phyloP scores from a whole-genome alignment of 2,113 vertebrate species.

The pig (Sus scrofa) region DNA sequence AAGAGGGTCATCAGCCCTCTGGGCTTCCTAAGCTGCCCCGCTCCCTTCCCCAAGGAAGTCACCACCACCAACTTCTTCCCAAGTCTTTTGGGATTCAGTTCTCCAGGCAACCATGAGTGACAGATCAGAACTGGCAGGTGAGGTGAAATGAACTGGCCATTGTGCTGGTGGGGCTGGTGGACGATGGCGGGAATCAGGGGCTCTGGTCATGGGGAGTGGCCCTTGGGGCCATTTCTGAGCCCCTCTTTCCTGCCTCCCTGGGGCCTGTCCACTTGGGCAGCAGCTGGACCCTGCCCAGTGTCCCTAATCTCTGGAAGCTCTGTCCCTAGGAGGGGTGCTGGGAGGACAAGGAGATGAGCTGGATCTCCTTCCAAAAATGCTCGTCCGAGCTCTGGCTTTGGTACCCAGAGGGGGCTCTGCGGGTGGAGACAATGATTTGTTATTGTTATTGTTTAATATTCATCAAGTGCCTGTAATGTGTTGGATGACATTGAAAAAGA shows the following conservation, averaged over 20 bases:
- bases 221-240: fast-evolving
- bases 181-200: not conserved
- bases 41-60: not conserved
- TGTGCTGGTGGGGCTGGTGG: fast-evolving
- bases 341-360: not conserved
- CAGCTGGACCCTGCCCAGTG: not conserved
- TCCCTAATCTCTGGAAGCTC: not conserved
- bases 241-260: not conserved
- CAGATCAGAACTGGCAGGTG: not conserved
- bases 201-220: not conserved
- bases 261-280: not conserved
- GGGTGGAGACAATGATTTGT: conserved; percentile 37
- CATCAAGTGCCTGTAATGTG: conserved; percentile 50
- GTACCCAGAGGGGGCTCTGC: not conserved
- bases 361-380: not conserved
- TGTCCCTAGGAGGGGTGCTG: too few species aligned
- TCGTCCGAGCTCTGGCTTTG: not conserved
- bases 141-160: not conserved
- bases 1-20: not conserved
- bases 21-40: not conserved
- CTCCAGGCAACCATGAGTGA: not conserved
- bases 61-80: not conserved
- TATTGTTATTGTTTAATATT: conserved; percentile 61
- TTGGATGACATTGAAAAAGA: conserved; percentile 66
- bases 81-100: not conserved